Evolutionary conservation across 2,888 invertebrate species (phyloP).

Genomic region (Drosophila pseudotakahashii): DNA sequence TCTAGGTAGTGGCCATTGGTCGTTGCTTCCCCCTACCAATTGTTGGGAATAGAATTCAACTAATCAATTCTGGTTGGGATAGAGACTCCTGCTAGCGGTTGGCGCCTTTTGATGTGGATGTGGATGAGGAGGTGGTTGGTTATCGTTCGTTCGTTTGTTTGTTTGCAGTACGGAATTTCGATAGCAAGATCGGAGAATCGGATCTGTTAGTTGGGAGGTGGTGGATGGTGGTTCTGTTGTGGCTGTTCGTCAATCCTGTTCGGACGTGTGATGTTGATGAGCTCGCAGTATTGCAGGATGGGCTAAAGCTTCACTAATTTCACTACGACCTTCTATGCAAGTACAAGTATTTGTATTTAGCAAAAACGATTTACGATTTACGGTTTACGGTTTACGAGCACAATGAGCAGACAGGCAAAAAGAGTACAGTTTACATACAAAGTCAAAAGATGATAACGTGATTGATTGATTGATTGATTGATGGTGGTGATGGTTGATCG

Average conservation of each 20-base stretch:
- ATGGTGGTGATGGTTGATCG: constrained; percentile 27
- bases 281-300: constrained; percentile 82
- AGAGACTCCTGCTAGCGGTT: constrained; percentile 74
- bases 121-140: constrained; percentile 13
- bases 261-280: constrained; percentile 78
- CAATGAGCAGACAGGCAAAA: constrained; percentile 41
- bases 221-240: constrained; percentile 5
- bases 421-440: constrained; percentile 58
- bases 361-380: constrained; percentile 18
- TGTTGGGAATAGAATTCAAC: constrained; percentile 85
- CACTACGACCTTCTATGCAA: constrained; percentile 83
- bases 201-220: not conserved
- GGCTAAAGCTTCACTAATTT: constrained; percentile 84
- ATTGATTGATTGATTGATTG: constrained; percentile 40
- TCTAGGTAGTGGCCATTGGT: constrained; percentile 85
- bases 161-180: constrained; percentile 37
- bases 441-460: constrained; percentile 45
- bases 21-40: constrained; percentile 85
- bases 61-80: constrained; percentile 84
- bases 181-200: constrained; percentile 32
- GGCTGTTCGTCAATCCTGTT: constrained; percentile 58
- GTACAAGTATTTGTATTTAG: constrained; percentile 18
- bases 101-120: constrained; percentile 41
- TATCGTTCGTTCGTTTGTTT: constrained; percentile 11
- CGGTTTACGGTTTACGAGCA: constrained; percentile 7